Base-by-base conservation (phyloP, 2,113 vertebrate species). In the Ictalurus punctatus region DNA sequence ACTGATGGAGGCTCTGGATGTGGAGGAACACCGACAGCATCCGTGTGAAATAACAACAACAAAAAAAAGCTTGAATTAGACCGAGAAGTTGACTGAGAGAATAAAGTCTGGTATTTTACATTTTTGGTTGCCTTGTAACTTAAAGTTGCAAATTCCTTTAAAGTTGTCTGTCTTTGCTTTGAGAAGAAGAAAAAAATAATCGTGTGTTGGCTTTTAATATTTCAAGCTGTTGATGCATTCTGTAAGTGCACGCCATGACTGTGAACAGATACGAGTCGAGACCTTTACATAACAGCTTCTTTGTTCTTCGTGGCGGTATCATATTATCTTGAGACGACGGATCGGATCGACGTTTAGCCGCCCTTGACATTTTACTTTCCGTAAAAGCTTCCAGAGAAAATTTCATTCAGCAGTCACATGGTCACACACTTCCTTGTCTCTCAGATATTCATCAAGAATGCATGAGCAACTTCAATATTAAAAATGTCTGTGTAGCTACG, bases 161-260 rank as follows among this genome's bases (percentile, higher is more conserved):
- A 67, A 78, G 63, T 79, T 92, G 92, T 93, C 91, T 93, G 91
- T 92, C 89, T 94, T 84, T 90, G 89, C 84, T 88, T 92, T 84
- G 25, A 85, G 61, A 61, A 91, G 92, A 88, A 87, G 89, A 27
- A 17, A 48, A 52, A 44, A 34, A 0, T 13, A n/a, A 27, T 2
- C 52, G 59, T 85, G 88, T 91, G 92, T 88, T 95, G 90, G 91
- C 89, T 92, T 95, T 94, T 94, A 92, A 92, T 95, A 93, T 94
- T 94, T 92, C 92, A 95, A 93, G 84, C 92, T 92, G 89, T 90
- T 90, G 86, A 90, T 93, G 90, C 89, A 92, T 92, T 94, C 93
- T 94, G 88, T 87, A 91, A 87, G 88, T 86, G 48, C 84, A 88
- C 86, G 74, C 90, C 92, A 78, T 91, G 89, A 83, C 91, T 89